Evolutionary conservation across 1,140 invertebrate genomes (phyloP), one percentile per base, ranked within the genome.

Genomic region (Ladona fulva): DNA sequence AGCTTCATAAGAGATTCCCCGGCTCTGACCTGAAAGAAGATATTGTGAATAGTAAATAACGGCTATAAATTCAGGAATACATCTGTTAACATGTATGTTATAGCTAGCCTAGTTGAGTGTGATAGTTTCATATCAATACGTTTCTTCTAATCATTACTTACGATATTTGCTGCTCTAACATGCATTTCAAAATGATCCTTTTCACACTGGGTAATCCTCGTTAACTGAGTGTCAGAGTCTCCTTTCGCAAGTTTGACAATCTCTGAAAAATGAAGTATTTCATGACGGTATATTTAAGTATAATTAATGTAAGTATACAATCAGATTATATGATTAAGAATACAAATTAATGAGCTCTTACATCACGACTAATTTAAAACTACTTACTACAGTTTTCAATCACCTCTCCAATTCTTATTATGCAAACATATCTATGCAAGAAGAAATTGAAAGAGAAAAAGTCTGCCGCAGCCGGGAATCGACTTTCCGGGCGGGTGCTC

Each of bases 101-200:
- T 29, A 76, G 25, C 25, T 6, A 76, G 25, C n/a, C 29, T 24
- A 76, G 8, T n/a, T 76, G 19, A 76, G n/a, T 76, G 22, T 76
- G n/a, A 24, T n/a, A n/a, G n/a, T n/a, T n/a, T n/a, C n/a, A n/a
- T n/a, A n/a, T n/a, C n/a, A n/a, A n/a, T n/a, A n/a, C n/a, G n/a
- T n/a, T n/a, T n/a, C n/a, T 37, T 37, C 29, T 5, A 37, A 37
- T 37, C 29, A 37, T 44, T 44, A 85, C 85, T 87, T 87, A 93
- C 92, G 83, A 98, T 97, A 84, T 98, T 98, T 3, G 95, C 94
- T 44, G 95, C 94, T 83, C 96, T 87, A 0, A 98, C 96, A 86
- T 97, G 94, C 95, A 98, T 97, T 88, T 99, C 97, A 86, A 94
- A 98, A 74, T 95, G 94, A 81, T 97, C 95, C 83, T 97, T 95